A percentile compares a stretch with the other conserved stretches of the same genome.
Evolutionary conservation across 2,797 vertebrate genomes (phyloP).

Genomic region (Accipiter fasciatus): DNA sequence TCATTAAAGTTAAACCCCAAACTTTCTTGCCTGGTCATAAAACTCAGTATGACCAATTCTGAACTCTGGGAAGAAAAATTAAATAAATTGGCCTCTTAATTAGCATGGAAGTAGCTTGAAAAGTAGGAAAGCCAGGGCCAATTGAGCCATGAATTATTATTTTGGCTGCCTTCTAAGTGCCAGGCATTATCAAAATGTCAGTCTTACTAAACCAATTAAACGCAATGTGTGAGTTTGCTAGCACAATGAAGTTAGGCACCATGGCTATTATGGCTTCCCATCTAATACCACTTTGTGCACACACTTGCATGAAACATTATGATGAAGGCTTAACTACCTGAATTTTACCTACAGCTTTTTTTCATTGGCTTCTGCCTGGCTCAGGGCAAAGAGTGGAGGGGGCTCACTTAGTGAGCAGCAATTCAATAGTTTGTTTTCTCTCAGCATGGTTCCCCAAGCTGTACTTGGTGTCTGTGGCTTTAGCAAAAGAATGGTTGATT

Average conservation of each 20-base stretch:
- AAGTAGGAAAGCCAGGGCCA: not conserved
- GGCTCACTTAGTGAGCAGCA: not conserved
- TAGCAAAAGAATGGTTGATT: not conserved
- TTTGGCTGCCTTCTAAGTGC: not conserved
- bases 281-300: not conserved
- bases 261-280: not conserved
- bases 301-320: not conserved
- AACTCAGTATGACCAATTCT: not conserved
- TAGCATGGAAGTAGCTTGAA: not conserved
- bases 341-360: not conserved
- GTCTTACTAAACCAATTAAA: not conserved
- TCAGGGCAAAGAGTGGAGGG: not conserved
- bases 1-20: not conserved
- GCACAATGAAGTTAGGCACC: not conserved
- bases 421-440: not conserved
- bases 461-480: not conserved
- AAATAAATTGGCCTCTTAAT: not conserved
- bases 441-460: too few species aligned
- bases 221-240: fast-evolving
- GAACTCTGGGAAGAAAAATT: not conserved
- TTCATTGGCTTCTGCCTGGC: not conserved
- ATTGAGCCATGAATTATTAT: not conserved
- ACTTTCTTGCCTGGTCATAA: not conserved
- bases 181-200: not conserved
- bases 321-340: not conserved